Evolutionary conservation across 2,888 invertebrate species (phyloP).

Genomic region (Drosophila subquinaria): DNA sequence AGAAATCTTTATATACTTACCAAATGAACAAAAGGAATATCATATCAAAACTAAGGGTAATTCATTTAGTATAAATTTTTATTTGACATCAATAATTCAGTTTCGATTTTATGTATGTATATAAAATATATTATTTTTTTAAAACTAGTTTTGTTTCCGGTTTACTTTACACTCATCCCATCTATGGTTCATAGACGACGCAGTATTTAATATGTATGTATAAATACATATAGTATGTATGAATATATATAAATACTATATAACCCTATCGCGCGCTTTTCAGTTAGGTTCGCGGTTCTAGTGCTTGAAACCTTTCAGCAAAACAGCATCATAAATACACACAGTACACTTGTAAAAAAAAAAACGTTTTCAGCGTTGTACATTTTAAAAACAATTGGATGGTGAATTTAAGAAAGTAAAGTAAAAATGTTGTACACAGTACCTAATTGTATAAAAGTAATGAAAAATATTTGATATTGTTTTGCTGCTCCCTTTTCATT

Average conservation of each 20-base stretch:
- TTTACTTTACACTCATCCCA: slow-evolving; percentile 70
- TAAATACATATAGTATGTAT: slow-evolving; percentile 33
- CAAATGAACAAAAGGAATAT: neutral
- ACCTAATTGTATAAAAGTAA: slow-evolving; percentile 47
- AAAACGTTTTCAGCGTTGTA: slow-evolving; percentile 45
- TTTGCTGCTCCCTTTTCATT: slow-evolving; percentile 25
- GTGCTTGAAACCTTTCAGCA: slow-evolving; percentile 53
- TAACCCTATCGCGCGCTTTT: slow-evolving; percentile 56
- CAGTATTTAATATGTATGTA: slow-evolving; percentile 45
- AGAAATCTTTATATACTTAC: neutral
- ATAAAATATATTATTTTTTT: slow-evolving; percentile 78
- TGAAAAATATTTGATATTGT: slow-evolving; percentile 52
- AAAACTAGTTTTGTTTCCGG: slow-evolving; percentile 69
- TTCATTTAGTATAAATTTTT: slow-evolving; percentile 76
- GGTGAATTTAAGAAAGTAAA: slow-evolving; percentile 37
- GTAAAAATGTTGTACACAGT: slow-evolving; percentile 63
- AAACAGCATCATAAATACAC: slow-evolving; percentile 51
- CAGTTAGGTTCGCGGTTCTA: slow-evolving; percentile 51
- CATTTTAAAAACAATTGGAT: slow-evolving; percentile 41
- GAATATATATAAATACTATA: slow-evolving; percentile 32
- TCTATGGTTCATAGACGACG: slow-evolving; percentile 39
- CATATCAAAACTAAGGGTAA: slow-evolving; percentile 14
- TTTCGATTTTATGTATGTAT: slow-evolving; percentile 71
- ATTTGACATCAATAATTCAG: slow-evolving; percentile 81
- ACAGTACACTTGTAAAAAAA: slow-evolving; percentile 46